Conservation (phyloP, 2,797 vertebrate species). For the Chaenodraco wilsoni region DNA sequence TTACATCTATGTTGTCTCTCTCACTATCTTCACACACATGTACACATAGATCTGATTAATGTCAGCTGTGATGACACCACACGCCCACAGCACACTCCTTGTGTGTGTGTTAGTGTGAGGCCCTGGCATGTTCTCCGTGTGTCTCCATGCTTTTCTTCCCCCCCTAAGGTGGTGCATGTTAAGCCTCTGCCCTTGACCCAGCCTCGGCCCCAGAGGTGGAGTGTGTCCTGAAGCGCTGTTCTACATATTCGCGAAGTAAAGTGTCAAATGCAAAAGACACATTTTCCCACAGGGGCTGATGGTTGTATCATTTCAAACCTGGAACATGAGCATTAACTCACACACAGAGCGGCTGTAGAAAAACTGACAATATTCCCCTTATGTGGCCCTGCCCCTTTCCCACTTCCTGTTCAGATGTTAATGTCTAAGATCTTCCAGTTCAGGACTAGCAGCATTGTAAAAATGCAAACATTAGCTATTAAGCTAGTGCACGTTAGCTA, state of each 20-base stretch:
- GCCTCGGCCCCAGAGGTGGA: conserved; percentile 8
- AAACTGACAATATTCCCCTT: no score
- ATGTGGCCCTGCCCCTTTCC: no score
- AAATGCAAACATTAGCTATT: no score
- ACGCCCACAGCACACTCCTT: conserved; percentile 47
- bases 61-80: conserved; percentile 56
- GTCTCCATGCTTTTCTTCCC: conserved; percentile 17
- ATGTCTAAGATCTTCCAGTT: no score
- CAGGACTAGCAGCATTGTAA: no score
- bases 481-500: no score
- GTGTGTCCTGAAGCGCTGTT: conserved; percentile 24
- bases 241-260: conserved; percentile 11
- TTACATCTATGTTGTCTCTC: conserved; percentile 20
- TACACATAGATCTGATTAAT: conserved; percentile 36
- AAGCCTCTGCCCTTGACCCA: conserved; percentile 47
- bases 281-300: conserved; percentile 25
- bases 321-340: conserved; percentile 17
- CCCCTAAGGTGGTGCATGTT: conserved; percentile 31
- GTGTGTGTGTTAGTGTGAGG: conserved; percentile 23
- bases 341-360: conserved; percentile 11
- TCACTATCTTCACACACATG: conserved; percentile 29
- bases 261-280: conserved; percentile 44
- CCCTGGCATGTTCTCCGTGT: conserved; percentile 14
- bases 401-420: no score
- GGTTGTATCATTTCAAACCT: conserved; percentile 16